Evolutionary conservation across 1,140 invertebrate genomes (phyloP), one percentile per base, ranked within the genome.

Genomic region (Drosophila watanabei): DNA sequence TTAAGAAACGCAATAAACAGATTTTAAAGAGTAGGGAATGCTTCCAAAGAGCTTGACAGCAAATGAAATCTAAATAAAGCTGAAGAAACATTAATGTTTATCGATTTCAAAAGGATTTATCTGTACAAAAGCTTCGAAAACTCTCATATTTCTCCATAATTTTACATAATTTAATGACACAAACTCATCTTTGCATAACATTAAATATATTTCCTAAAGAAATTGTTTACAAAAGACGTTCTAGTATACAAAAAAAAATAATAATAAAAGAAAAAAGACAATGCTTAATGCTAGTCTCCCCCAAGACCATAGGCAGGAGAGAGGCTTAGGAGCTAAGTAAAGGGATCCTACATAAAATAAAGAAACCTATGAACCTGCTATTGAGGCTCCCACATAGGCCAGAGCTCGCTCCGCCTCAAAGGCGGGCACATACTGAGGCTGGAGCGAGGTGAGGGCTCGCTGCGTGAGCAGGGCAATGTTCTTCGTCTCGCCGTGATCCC

Each of bases 401-500:
- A 86, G 41, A 0, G 87, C 76, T n/a, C 82, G 86, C 37, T 82
- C 66, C 30, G 72, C 79, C 35, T 89, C 82, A 56, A 91, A 92
- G 28, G 61, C 54, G 30, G 77, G 39, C 14, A 92, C 84, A 16
- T 80, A 79, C 16, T 87, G 41, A 1, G 81, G 73, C 2, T 86
- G 78, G 16, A 93, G 66, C 2, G 83, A 82, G 58, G 64, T 64
- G 9, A 89, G 62, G 6, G 92, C 92, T 4, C 92, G 75, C 16
- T 81, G 78, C 33, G 66, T 75, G 0, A 93, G 66, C 18, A 82
- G 41, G 0, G 75, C 45, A 16, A 93, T 79, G 41, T 82, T 82
- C 51, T 93, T 91, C 1, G 57, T 60, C n/a, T 93, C 84, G 24
- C 92, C 92, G 46, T 82, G 62, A 46, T 91, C 90, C 32, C 92